phyloP scores from a whole-genome alignment of 1,140 invertebrate species.

The Halesus radiatus region DNA sequence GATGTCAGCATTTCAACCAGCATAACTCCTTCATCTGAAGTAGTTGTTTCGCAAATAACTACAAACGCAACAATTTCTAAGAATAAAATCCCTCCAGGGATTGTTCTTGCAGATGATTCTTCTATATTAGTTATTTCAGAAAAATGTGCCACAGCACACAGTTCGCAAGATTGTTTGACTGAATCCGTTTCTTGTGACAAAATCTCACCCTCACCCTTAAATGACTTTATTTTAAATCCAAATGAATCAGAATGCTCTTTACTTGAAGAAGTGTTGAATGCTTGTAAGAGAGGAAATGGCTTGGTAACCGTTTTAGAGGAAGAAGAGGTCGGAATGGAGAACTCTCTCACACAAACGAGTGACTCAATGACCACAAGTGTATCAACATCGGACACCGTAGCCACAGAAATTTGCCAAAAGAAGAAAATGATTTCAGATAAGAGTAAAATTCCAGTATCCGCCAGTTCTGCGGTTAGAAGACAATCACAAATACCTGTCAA shows the following conservation, averaged over 20 bases:
- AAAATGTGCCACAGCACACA: not conserved
- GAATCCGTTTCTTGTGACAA: slow-evolving; percentile 48
- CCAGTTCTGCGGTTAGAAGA: slow-evolving; percentile 26
- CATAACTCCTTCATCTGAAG: not conserved
- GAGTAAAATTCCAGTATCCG: slow-evolving; percentile 65
- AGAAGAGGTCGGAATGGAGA: slow-evolving; percentile 67
- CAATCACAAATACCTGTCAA: slow-evolving; percentile 50
- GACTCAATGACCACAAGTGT: slow-evolving; percentile 78
- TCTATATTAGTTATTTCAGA: not conserved
- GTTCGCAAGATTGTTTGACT: slow-evolving; percentile 32
- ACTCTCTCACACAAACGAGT: slow-evolving; percentile 66
- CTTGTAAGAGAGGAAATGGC: slow-evolving; percentile 65
- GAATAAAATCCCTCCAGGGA: not conserved
- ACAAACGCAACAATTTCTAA: not conserved
- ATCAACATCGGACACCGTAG: slow-evolving; percentile 75
- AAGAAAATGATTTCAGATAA: slow-evolving; percentile 65
- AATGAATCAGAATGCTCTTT: slow-evolving; percentile 64
- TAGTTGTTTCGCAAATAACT: not conserved
- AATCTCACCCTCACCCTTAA: not conserved
- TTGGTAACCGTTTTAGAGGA: slow-evolving; percentile 76
- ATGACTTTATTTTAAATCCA: slow-evolving; percentile 51
- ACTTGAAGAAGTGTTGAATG: slow-evolving; percentile 66
- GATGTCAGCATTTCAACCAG: slow-evolving; percentile 58
- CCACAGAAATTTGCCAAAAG: slow-evolving; percentile 73
- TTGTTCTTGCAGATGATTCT: not conserved